Evolutionary conservation across 1,140 invertebrate genomes (phyloP), one percentile per base, ranked within the genome.

Genomic region (Oppia nitens): DNA sequence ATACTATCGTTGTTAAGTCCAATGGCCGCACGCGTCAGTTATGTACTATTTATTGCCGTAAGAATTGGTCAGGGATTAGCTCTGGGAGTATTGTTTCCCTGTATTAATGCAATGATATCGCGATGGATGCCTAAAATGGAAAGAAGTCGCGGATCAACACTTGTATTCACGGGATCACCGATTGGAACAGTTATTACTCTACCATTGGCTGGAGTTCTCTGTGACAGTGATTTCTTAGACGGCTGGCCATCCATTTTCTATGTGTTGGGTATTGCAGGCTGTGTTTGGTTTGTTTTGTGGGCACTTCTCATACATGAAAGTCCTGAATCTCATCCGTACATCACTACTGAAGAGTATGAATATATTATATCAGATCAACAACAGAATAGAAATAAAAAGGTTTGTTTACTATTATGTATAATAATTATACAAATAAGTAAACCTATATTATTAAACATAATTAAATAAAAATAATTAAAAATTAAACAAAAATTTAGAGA

Each of bases 341-440:
- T 63, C n/a, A 55, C 59, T 21, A 17, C 45, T 24, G 12, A 25
- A 32, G 62, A 63, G 23, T 17, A 55, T 0, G 20, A 23, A 20
- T 45, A 47, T 26, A 60, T 96, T 28, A 79, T 86, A 68, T 76
- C 64, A 55, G 61, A 64, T 50, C 62, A 50, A 50, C 21, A 60
- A 63, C 52, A 40, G 58, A 59, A 28, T 59, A 55, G 32, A 56
- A 66, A 40, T 53, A 48, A 50, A 60, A 55, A 50, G 60, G 63
- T 60, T 66, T 62, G 28, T 53, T 57, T 14, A 47, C n/a, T 55
- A 6, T 9, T 52, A 11, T 52, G 11, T 52, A 12, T 12, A 52
- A 26, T 52, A 11, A 47, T 47, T 47, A 47, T 14, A n/a, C 45
- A 14, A 47, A 47, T 47, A 47, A 47, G 45, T 12, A 12, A 26